Conservation (phyloP, 2,888 invertebrate species). For the Merodon equestris region DNA sequence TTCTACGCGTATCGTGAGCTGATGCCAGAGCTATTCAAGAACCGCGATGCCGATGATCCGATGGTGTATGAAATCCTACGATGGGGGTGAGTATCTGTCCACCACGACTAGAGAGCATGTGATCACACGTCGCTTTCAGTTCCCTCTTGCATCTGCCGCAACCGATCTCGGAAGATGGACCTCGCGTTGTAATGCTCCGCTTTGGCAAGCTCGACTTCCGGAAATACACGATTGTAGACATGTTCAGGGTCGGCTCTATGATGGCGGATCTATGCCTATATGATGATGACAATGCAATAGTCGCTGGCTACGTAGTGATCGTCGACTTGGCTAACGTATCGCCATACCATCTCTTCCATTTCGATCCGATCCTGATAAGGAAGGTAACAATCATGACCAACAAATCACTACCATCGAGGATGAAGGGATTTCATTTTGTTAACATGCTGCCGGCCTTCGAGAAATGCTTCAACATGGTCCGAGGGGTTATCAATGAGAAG, state of each 20-base stretch:
- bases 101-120: too few relatives aligned
- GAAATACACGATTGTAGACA: slow-evolving; percentile 77
- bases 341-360: slow-evolving; percentile 79
- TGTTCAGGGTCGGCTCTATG: slow-evolving; percentile 81
- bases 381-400: slow-evolving; percentile 80
- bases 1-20: slow-evolving; percentile 81
- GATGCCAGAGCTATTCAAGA: slow-evolving; percentile 81
- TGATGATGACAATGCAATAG: slow-evolving; percentile 81
- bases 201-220: slow-evolving; percentile 77
- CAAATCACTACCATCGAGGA: slow-evolving; percentile 81
- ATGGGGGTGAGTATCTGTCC: slow-evolving; percentile 72
- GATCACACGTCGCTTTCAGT: slow-evolving; percentile 32
- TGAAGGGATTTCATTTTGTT: slow-evolving; percentile 81
- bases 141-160: slow-evolving; percentile 69
- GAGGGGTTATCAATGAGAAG: slow-evolving; percentile 81
- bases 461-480: slow-evolving; percentile 80
- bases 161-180: slow-evolving; percentile 76
- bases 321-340: slow-evolving; percentile 81
- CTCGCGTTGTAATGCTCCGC: slow-evolving; percentile 79
- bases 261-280: slow-evolving; percentile 80
- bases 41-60: slow-evolving; percentile 73
- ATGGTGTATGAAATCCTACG: slow-evolving; percentile 71
- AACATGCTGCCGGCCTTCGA: slow-evolving; percentile 81
- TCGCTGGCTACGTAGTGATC: slow-evolving; percentile 79
- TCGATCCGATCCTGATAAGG: slow-evolving; percentile 80